A percentile compares a stretch with the other conserved stretches of the same genome.
Evolutionary conservation across 1,140 invertebrate species (phyloP).

Genomic region (Drosophila sproati): DNA sequence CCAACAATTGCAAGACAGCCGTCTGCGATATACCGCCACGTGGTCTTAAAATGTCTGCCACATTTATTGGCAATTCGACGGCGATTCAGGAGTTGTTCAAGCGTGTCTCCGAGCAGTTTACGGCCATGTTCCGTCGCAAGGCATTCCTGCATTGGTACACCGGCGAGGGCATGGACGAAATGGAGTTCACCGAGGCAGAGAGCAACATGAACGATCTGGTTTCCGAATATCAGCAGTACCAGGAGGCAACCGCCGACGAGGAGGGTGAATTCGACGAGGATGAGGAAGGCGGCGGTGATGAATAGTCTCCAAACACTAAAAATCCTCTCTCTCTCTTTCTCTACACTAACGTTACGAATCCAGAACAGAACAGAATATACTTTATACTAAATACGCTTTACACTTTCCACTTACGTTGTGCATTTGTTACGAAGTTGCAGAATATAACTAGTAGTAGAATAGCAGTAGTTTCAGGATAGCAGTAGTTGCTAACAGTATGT

Average conservation of each 20-base stretch:
- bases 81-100: slow-evolving; percentile 90
- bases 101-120: slow-evolving; percentile 88
- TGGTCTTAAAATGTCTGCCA: slow-evolving; percentile 90
- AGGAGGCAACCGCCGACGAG: slow-evolving; percentile 90
- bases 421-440: slow-evolving; percentile 23
- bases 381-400: slow-evolving; percentile 15
- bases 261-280: slow-evolving; percentile 90
- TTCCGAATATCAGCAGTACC: slow-evolving; percentile 95
- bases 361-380: slow-evolving; percentile 2
- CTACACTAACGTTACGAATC: too few relatives aligned
- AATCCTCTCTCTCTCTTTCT: too few relatives aligned
- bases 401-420: slow-evolving; percentile 10
- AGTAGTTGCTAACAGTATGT: neutral
- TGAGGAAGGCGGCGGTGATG: slow-evolving; percentile 86
- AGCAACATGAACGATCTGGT: slow-evolving; percentile 93
- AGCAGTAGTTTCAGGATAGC: neutral
- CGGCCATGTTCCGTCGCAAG: slow-evolving; percentile 91
- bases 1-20: slow-evolving; percentile 90
- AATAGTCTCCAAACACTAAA: slow-evolving; percentile 60
- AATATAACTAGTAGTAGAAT: too few relatives aligned
- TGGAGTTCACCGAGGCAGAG: slow-evolving; percentile 93
- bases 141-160: slow-evolving; percentile 92
- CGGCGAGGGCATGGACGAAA: slow-evolving; percentile 94
- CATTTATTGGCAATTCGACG: slow-evolving; percentile 90
- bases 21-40: slow-evolving; percentile 90